Percentiles rank a stretch among this genome's conserved stretches.
Conservation (phyloP, 1,140 invertebrate genomes). For the Halictus rubicundus region DNA sequence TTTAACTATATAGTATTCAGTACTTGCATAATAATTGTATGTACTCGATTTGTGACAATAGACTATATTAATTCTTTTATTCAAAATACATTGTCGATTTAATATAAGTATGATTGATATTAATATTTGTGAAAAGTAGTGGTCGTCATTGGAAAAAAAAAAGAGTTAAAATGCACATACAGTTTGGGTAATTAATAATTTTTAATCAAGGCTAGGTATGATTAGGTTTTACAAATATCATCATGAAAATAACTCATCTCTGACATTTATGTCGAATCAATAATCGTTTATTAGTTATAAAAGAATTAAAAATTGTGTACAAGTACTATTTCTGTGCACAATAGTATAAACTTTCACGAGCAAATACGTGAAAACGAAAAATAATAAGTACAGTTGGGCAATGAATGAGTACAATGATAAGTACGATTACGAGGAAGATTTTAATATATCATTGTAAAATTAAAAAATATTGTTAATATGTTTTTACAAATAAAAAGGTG, state of each 20-base stretch:
- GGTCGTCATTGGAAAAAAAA: neutral
- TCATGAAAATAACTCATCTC: neutral
- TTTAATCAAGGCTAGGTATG: neutral
- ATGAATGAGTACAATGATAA: neutral
- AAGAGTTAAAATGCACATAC: neutral
- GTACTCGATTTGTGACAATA: constrained; percentile 32
- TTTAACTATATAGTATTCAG: constrained; percentile 21
- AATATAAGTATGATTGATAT: constrained; percentile 9
- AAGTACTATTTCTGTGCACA: neutral
- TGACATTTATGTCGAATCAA: constrained; percentile 10
- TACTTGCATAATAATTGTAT: constrained; percentile 24
- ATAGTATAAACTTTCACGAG: neutral
- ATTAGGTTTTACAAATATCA: neutral
- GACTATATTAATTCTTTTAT: neutral
- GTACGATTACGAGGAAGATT: neutral
- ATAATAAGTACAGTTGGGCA: neutral
- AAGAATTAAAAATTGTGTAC: neutral
- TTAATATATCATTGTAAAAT: neutral
- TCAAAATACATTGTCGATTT: constrained; percentile 21
- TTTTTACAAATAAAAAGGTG: constrained; percentile 9
- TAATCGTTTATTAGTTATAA: neutral
- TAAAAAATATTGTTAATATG: neutral
- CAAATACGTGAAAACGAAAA: constrained; percentile 4
- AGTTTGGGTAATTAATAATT: neutral
- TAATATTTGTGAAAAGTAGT: neutral